These are phyloP conservation scores for Orthochromis indermauri DNA, from an alignment of 2,113 vertebrate genomes.

Conservation along the genomic window DNA sequence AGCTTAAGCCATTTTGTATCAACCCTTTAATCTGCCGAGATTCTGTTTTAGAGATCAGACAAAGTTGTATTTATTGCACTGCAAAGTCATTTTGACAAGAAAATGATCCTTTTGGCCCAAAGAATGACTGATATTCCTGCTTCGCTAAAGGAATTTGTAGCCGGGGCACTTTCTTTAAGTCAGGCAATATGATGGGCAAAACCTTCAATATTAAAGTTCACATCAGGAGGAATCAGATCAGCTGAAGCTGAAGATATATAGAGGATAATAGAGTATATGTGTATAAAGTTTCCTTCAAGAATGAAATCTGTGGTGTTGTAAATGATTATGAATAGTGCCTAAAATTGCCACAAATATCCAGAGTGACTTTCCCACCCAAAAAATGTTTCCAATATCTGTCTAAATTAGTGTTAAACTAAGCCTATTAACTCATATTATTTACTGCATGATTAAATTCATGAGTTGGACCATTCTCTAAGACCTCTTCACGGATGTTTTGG, in stretches of 20 bases:
- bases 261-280: rapidly evolving
- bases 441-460: background rate
- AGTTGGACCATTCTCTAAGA: background rate
- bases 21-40: background rate
- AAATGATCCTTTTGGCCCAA: background rate
- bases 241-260: background rate
- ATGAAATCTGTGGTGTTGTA: background rate
- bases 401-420: background rate
- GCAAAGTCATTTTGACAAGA: slow-evolving; percentile 14
- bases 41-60: background rate
- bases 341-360: background rate
- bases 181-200: background rate
- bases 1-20: background rate
- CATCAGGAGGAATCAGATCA: background rate
- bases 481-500: background rate
- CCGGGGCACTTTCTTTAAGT: background rate
- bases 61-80: background rate
- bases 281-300: background rate
- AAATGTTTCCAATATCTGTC: background rate
- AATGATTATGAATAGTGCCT: background rate
- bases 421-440: background rate
- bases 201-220: background rate
- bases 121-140: background rate
- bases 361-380: background rate
- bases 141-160: background rate